Base-by-base conservation (phyloP, 64 coral and sea anemone species). In the Actinia equina region DNA sequence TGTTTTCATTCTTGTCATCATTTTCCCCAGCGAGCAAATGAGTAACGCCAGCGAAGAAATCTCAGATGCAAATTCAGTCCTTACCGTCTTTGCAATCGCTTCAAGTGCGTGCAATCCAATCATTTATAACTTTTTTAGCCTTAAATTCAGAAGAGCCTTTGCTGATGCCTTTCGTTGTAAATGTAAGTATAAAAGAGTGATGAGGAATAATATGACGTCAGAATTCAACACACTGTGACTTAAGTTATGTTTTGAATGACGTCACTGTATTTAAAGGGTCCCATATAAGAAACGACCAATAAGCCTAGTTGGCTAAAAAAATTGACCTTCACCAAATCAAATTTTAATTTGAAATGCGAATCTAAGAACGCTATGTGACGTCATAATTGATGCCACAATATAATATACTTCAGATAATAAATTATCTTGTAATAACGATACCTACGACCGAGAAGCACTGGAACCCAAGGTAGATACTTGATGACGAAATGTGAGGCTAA, bases 121-220 rank as follows among this genome's bases (percentile, higher is more conserved):
- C 57, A 87, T 96, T 44, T 96, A 96, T 88, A 96, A 92, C 61
- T 96, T 96, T 43, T 96, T 96, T 80, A 96, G 94, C 80, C 76
- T 92, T 18, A 96, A 96, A 49, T 96, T 96, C 86, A 86, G 89
- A 43, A 86, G 80, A 23, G 91, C 94, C 74, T 96, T 93, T 86
- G 85, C 49, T 17, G 89, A 89, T 51, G 91, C 93, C 13, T 96
- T 96, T 44, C 87, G 61, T 9, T 93, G 94, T 83, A 54, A 77
- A 10, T 93, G 85, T 43, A 89, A 80, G 46, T 20, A 51, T 17
- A 5, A 79, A 81, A 13, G 14, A 81, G 45, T n/a, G 4, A 81
- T 20, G 16, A 19, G 78, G 26, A 74, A 16, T 74, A 26, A 74
- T 13, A 74, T 74, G 69, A 30, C 69, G 8, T 30, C 69, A 41